These are phyloP conservation scores for Hylia prasina DNA, from an alignment of 2,113 vertebrate species.

Conservation along the genomic window DNA sequence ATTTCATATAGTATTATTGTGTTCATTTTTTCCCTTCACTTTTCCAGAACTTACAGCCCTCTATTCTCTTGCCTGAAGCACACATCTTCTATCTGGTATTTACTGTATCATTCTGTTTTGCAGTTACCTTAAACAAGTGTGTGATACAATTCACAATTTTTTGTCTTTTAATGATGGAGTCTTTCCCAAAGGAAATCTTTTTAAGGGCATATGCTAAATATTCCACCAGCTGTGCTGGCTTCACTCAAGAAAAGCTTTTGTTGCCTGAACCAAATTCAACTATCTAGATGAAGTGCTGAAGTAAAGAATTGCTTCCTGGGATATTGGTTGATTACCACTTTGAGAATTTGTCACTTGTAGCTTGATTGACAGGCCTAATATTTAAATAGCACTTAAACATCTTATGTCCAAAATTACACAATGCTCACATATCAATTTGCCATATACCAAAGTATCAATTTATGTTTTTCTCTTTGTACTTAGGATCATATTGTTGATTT, in stretches of 20 bases:
- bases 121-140: neutral
- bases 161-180: neutral
- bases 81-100: neutral
- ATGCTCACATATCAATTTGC: neutral
- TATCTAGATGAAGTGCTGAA: neutral
- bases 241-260: neutral
- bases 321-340: neutral
- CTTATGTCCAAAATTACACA: neutral
- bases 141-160: neutral
- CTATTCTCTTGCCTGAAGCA: neutral
- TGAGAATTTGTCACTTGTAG: neutral
- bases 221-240: neutral
- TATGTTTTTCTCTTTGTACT: neutral
- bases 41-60: neutral
- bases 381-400: neutral
- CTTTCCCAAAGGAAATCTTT: neutral
- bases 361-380: neutral
- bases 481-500: neutral
- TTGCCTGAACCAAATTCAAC: neutral
- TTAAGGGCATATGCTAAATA: neutral
- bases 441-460: neutral
- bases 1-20: neutral
- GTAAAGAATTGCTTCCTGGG: neutral
- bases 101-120: neutral
- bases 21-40: neutral